Evolutionary conservation across 2,888 invertebrate species (phyloP), one percentile per base, ranked within the genome.

Genomic region (Epirrita christyi): DNA sequence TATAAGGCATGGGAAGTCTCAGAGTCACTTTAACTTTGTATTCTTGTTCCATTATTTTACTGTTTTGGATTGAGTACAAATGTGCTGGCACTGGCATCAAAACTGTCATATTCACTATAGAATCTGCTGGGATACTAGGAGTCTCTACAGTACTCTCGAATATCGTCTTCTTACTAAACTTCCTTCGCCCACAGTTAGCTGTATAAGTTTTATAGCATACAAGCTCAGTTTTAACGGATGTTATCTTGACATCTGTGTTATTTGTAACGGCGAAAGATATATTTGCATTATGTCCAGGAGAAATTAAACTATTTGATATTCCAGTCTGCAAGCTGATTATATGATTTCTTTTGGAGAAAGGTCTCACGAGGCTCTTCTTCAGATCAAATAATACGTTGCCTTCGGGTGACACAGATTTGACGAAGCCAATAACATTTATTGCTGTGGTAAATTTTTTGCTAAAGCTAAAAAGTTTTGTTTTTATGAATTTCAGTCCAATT

Each of bases 41-140:
- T 2, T 69, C 63, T 14, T 66, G 63, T 3, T 9, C 38, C 3
- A 77, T 55, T 14, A 76, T 59, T n/a, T 61, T 69, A 0, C 72
- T 56, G 48, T 76, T 21, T 36, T 74, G 72, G 43, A 78, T 63
- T 5, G 74, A 66, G 29, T 69, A 71, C 11, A 73, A 34, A 27
- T 59, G 61, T 0, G 56, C 28, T 29, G 61, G 51, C 4, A 70
- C 71, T 7, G 65, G 66, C 0, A 75, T 13, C 0, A 45, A 34
- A 10, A 52, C 60, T 0, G 40, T 41, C 32, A 72, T 57, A 11
- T 62, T 62, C 6, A 60, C 62, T 1, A 57, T 13, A 38, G 64
- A 64, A 4, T 71, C 63, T 0, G 59, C 48, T n/a, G 66, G 63
- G 1, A 72, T 49, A 15, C 48, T 63, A 34, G 61, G 55, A 0